A percentile compares a stretch with the other conserved stretches of the same genome.
phyloP scores from a whole-genome alignment of 2,888 invertebrate species.

The Amphiduros pacificus region DNA sequence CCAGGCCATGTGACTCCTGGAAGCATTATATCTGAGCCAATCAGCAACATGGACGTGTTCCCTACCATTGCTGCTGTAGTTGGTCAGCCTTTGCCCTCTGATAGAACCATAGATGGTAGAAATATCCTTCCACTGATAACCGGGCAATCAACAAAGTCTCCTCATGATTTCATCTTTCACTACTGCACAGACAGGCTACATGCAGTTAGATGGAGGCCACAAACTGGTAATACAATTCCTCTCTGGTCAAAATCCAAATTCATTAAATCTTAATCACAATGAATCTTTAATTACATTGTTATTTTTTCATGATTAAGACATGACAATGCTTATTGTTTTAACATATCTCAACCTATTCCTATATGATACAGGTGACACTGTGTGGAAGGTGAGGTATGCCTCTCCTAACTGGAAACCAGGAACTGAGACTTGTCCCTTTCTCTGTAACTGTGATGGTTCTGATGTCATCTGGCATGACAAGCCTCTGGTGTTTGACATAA shows the following conservation, averaged over 20 bases:
- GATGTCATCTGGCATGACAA: slow-evolving; percentile 50
- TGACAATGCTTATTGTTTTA: neutral
- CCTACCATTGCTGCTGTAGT: slow-evolving; percentile 49
- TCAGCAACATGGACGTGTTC: slow-evolving; percentile 57
- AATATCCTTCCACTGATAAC: slow-evolving; percentile 51
- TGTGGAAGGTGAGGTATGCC: slow-evolving; percentile 55
- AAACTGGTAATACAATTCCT: slow-evolving; percentile 11
- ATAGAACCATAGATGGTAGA: slow-evolving; percentile 51
- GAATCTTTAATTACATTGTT: no score
- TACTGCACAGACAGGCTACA: slow-evolving; percentile 52
- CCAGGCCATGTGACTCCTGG: slow-evolving; percentile 41
- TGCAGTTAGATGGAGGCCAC: slow-evolving; percentile 42
- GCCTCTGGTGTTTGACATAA: slow-evolving; percentile 61
- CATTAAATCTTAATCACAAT: no score
- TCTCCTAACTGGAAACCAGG: slow-evolving; percentile 49
- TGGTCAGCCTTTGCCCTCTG: slow-evolving; percentile 34
- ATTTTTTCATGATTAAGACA: no score
- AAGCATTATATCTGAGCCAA: slow-evolving; percentile 40
- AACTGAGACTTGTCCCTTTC: slow-evolving; percentile 39
- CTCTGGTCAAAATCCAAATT: no score
- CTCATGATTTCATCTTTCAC: slow-evolving; percentile 55
- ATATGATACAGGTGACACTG: slow-evolving; percentile 20
- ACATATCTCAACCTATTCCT: neutral
- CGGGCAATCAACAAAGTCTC: slow-evolving; percentile 29
- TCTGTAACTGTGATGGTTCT: slow-evolving; percentile 46